phyloP scores from a whole-genome alignment of 2,888 invertebrate species.

The Morpho achilles region DNA sequence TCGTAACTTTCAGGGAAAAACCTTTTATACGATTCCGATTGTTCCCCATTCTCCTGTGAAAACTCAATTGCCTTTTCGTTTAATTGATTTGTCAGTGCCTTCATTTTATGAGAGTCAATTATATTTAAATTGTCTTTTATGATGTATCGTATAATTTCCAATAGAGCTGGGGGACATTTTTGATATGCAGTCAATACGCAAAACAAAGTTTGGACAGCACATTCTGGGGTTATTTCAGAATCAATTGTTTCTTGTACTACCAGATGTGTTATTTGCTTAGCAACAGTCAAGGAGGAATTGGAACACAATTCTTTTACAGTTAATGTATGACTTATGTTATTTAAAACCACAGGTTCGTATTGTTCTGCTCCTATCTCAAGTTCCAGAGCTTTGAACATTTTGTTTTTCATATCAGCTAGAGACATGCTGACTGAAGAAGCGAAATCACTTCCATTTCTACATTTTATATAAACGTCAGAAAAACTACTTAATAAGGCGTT shows the following conservation, averaged over 20 bases:
- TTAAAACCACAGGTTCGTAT: slow-evolving; percentile 25
- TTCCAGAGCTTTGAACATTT: slow-evolving; percentile 56
- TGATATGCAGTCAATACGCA: slow-evolving; percentile 49
- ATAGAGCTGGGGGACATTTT: slow-evolving; percentile 42
- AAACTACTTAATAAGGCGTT: slow-evolving; percentile 80
- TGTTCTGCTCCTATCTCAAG: slow-evolving; percentile 35
- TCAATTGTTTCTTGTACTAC: slow-evolving; percentile 40
- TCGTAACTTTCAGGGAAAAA: slow-evolving; percentile 49
- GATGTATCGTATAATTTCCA: slow-evolving; percentile 36
- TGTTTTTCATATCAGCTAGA: slow-evolving; percentile 69
- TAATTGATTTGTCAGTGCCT: slow-evolving; percentile 30
- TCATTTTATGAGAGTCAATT: slow-evolving; percentile 24
- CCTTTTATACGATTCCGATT: slow-evolving; percentile 39
- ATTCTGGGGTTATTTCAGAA: slow-evolving; percentile 21
- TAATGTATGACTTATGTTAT: slow-evolving; percentile 47
- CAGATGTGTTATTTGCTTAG: slow-evolving; percentile 76
- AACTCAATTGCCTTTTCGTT: slow-evolving; percentile 40
- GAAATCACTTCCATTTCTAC: slow-evolving; percentile 66
- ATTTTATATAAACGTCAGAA: slow-evolving; percentile 83
- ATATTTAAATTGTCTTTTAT: slow-evolving; percentile 34
- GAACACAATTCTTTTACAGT: slow-evolving; percentile 68
- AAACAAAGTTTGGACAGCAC: slow-evolving; percentile 34
- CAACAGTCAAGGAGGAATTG: slow-evolving; percentile 69
- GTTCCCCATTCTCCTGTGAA: slow-evolving; percentile 26
- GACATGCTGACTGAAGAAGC: slow-evolving; percentile 53